A percentile compares a stretch with the other conserved stretches of the same genome.
These are phyloP conservation scores for Dryobotodes eremita DNA, from an alignment of 2,888 invertebrate genomes.

Conservation along the genomic window DNA sequence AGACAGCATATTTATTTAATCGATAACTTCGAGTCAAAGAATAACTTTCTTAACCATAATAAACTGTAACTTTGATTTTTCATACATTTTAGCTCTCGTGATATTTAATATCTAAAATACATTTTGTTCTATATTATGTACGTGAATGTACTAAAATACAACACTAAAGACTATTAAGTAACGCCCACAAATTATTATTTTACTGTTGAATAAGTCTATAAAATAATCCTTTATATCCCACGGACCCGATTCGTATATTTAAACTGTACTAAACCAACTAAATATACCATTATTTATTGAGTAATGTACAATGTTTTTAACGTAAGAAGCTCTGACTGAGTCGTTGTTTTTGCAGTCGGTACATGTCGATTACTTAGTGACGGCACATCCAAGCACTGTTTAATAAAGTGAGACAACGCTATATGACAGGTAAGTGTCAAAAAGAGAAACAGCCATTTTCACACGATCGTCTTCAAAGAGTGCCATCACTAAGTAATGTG, in stretches of 20 bases:
- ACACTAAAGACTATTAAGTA: constrained; percentile 67
- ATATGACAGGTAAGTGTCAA: background rate
- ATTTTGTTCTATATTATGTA: constrained; percentile 67
- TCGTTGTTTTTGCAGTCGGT: constrained; percentile 52
- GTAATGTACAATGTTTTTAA: constrained; percentile 44
- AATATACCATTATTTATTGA: constrained; percentile 20
- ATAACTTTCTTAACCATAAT: constrained; percentile 50
- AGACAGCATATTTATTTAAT: constrained; percentile 46
- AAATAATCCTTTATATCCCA: constrained; percentile 54
- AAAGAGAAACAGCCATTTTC: constrained; percentile 1
- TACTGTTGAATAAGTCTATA: constrained; percentile 42
- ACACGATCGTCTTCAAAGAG: background rate
- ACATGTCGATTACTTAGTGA: constrained; percentile 18
- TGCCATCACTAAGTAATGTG: background rate
- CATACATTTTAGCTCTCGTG: constrained; percentile 53
- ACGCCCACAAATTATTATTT: constrained; percentile 57
- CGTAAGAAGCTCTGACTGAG: constrained; percentile 39
- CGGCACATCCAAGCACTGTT: background rate
- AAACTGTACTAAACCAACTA: constrained; percentile 36
- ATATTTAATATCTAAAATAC: constrained; percentile 68
- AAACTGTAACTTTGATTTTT: constrained; percentile 58
- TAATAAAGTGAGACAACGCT: constrained; percentile 15
- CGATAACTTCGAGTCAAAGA: constrained; percentile 56
- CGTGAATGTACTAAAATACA: constrained; percentile 62
- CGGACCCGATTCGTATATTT: constrained; percentile 22